A percentile compares a stretch with the other conserved stretches of the same genome.
These are phyloP conservation scores for Cirrhinus molitorella DNA, from an alignment of 2,797 vertebrate genomes.

Conservation along the genomic window DNA sequence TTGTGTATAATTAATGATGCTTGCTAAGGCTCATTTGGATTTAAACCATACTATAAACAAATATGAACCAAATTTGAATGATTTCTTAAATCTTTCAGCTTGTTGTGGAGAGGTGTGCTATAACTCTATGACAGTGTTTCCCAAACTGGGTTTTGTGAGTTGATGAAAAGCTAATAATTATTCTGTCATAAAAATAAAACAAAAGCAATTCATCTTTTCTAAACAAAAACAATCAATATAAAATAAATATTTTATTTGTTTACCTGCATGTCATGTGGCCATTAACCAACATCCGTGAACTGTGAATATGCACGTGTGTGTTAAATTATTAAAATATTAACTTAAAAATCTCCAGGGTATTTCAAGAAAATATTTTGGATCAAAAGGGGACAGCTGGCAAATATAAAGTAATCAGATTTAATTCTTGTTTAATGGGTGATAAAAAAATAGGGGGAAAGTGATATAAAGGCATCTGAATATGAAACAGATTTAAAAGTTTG, in stretches of 20 bases:
- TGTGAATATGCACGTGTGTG: not conserved
- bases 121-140: not conserved
- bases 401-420: too few relatives aligned
- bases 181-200: not conserved
- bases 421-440: too few relatives aligned
- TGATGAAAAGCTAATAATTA: not conserved
- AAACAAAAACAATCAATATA: not conserved
- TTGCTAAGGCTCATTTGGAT: slow-evolving; percentile 4
- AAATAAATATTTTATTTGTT: not conserved
- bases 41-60: not conserved
- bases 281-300: not conserved
- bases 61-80: not conserved
- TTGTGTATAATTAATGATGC: not conserved
- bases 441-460: too few relatives aligned
- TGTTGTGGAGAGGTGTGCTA: not conserved
- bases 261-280: not conserved
- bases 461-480: not conserved
- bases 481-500: not conserved
- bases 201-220: not conserved
- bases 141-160: not conserved
- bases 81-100: not conserved
- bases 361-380: not conserved
- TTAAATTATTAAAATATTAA: not conserved
- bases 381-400: not conserved
- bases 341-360: not conserved